Evolutionary conservation across 2,113 vertebrate genomes (phyloP), one percentile per base, ranked within the genome.

Genomic region (Dipodomys stephensi): DNA sequence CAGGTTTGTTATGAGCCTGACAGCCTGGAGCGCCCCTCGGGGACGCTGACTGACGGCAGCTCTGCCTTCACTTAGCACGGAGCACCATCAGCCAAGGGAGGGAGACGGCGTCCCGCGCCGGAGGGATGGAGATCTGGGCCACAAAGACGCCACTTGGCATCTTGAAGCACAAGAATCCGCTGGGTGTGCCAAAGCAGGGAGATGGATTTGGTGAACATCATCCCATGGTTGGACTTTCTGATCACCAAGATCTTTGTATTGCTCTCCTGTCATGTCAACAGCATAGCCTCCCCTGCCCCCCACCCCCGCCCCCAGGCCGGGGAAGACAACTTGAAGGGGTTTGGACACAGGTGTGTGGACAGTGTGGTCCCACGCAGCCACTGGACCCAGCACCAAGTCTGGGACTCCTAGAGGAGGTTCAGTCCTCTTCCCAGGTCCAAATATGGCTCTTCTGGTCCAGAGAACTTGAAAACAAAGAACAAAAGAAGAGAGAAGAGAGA

Each of bases 91-190:
- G 20, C 27, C 32, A 4, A 25, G 5, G 30, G 13, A 1, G 11
- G 23, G 27, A 6, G 1, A 6, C 13, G 18, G 6, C 5, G 11
- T 7, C 0, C 0, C 18, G 7, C 30, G 10, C 39, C 5, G 0
- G 0, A 1, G 0, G 12, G 69, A 44, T 65, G 8, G 2, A 30
- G 1, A n/a, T 22, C 49, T 28, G 57, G 10, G 6, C 28, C 3
- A 1, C 4, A 4, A 11, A 10, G 1, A 11, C 1, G 49, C 49
- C 49, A 53, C 9, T 4, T 13, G 49, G 49, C 49, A 53, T 53
- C 49, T 53, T 53, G 1, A 53, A 53, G 0, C n/a, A 25, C 10
- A 5, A 10, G 53, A 11, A 44, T 27, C 30, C 2, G 62, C 15
- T 13, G 19, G 18, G 7, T 8, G 1, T 0, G 3, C 4, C 4